Evolutionary conservation across 2,888 invertebrate genomes (phyloP).

Genomic region (Cosmia pyralina): DNA sequence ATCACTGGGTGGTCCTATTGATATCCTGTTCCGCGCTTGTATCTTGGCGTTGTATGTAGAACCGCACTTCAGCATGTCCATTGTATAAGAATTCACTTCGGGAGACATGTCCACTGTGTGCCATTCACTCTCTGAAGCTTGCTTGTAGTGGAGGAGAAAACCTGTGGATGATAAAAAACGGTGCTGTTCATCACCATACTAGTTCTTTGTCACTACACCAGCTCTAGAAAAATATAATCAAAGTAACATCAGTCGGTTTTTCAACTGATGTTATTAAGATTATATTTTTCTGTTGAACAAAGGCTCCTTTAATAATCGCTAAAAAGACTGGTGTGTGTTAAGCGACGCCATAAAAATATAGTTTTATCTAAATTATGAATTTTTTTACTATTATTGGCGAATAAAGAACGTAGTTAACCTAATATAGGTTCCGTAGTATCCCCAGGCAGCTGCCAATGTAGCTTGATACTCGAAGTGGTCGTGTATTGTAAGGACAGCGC

Average conservation of each 20-base stretch:
- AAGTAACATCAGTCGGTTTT: background rate
- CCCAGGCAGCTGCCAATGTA: conserved; percentile 86
- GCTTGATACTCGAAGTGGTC: conserved; percentile 93
- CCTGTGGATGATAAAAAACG: conserved; percentile 84
- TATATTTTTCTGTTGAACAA: background rate
- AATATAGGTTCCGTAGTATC: conserved; percentile 89
- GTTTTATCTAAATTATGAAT: background rate
- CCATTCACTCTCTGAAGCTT: conserved; percentile 92
- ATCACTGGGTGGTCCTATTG: conserved; percentile 92
- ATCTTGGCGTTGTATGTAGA: conserved; percentile 94
- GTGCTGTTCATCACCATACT: background rate
- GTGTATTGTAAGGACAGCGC: conserved; percentile 93
- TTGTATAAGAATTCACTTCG: conserved; percentile 92
- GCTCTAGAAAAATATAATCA: background rate
- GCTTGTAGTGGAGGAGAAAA: conserved; percentile 93
- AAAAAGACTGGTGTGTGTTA: background rate
- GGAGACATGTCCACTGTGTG: conserved; percentile 93
- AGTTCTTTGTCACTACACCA: background rate
- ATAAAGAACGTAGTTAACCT: conserved; percentile 64
- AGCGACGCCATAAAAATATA: background rate
- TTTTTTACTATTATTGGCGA: background rate
- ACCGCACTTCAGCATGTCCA: conserved; percentile 94
- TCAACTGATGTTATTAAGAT: too few relatives aligned
- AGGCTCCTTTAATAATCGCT: background rate
- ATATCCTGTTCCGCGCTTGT: conserved; percentile 94